phyloP scores from a whole-genome alignment of 2,113 vertebrate species.

The Microcebus ravelobensis region DNA sequence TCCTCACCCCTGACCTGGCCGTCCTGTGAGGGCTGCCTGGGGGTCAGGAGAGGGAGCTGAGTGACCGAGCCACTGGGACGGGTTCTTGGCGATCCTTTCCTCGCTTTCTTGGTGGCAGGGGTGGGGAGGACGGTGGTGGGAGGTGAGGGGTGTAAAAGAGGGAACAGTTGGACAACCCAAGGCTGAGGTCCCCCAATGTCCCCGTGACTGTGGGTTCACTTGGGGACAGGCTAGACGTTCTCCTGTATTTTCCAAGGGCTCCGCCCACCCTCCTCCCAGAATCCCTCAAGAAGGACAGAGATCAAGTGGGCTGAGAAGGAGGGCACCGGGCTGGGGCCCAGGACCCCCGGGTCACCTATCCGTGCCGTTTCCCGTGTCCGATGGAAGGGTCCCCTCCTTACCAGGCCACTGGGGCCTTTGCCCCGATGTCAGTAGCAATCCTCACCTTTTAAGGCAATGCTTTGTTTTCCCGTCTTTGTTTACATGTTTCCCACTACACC shows the following conservation, averaged over 20 bases:
- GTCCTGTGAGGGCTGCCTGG: not conserved
- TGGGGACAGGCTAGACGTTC: not conserved
- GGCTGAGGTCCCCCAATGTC: not conserved
- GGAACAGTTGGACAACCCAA: not conserved
- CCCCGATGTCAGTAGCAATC: not conserved
- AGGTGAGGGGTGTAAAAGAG: not conserved
- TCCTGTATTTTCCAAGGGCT: not conserved
- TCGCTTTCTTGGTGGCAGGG: not conserved
- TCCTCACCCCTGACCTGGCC: not conserved
- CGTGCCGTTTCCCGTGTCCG: not conserved
- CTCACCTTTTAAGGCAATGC: not conserved
- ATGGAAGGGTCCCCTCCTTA: not conserved
- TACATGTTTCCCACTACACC: not conserved
- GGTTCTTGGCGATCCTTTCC: not conserved
- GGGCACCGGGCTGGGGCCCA: fast-evolving
- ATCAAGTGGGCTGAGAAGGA: not conserved
- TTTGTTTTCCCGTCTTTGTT: not conserved
- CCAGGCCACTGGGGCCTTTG: not conserved
- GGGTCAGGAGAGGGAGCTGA: not conserved
- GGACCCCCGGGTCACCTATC: not conserved
- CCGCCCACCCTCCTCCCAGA: not conserved
- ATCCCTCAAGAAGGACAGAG: not conserved
- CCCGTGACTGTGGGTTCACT: not conserved
- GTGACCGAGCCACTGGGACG: not conserved
- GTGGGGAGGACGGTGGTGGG: too few species aligned